Evolutionary conservation across 2,113 vertebrate species (phyloP), one percentile per base, ranked within the genome.

Genomic region (Hyla sarda): DNA sequence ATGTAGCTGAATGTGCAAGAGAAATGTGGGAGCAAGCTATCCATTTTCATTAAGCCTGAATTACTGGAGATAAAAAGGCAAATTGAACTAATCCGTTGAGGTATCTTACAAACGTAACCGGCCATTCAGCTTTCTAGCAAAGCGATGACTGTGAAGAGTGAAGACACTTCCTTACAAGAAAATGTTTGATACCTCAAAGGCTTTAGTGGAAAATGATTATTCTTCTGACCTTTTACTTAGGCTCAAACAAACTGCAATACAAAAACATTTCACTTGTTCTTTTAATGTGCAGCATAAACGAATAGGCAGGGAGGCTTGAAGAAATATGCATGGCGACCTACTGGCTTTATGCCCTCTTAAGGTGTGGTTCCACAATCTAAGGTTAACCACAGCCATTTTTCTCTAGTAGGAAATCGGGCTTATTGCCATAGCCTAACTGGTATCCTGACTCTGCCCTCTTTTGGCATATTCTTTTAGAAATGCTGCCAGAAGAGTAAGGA

Each of bases 21-120:
- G 85, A 74, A 80, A 69, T 87, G 78, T 60, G 69, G 85, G 34
- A 74, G 52, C 54, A 32, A 62, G 85, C 37, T 74, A 79, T 82
- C 85, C 52, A 34, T 87, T 72, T 87, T 62, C 25, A 74, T 87
- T 73, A 62, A 74, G 28, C 10, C 17, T 69, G 3, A 34, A 62
- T 45, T 41, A 74, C 28, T 25, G 25, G 14, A 47, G 17, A 86
- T 80, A 37, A 41, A 78, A 72, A 45, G 62, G 14, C 84, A 81
- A 60, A 34, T 25, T 58, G 62, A 45, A 72, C 28, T 82, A 82
- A 47, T 72, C 67, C 54, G 28, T 62, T 62, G 2, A 74, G 19
- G 54, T 62, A 13, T 72, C 50, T 56, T 58, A 30, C 58, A 71
- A 50, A 71, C 34, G 34, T 37, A 78, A 56, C 48, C 21, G 34